These are phyloP conservation scores for Salvelinus sp. DNA, from an alignment of 2,113 vertebrate species.

Conservation along the genomic window DNA sequence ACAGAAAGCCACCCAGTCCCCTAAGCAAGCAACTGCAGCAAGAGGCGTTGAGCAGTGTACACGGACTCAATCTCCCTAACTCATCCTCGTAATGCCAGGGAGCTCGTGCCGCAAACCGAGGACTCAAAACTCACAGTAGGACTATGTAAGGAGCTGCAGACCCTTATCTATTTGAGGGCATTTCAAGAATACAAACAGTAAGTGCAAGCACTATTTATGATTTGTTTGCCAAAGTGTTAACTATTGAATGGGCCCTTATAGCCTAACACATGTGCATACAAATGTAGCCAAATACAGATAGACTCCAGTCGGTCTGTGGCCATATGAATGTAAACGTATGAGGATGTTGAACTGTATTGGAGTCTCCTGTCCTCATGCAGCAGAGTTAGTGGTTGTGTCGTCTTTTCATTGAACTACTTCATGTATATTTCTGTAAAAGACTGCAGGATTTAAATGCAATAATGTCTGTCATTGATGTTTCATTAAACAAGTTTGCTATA, in stretches of 20 bases:
- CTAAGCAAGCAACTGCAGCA: conserved; percentile 78
- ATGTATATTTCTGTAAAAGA: conserved; percentile 30
- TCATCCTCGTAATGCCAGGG: conserved; percentile 82
- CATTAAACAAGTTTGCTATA: conserved; percentile 14
- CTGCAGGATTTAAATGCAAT: conserved; percentile 34
- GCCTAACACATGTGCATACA: conserved; percentile 6
- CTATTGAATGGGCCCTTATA: conserved; percentile 11
- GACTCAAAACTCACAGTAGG: conserved; percentile 38
- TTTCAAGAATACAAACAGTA: conserved; percentile 74
- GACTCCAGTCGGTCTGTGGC: conserved; percentile 24
- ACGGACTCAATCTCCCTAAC: conserved; percentile 84
- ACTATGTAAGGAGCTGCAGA: conserved; percentile 42
- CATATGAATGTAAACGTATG: conserved; percentile 70
- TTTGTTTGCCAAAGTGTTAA: conserved; percentile 42
- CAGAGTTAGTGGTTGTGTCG: conserved; percentile 37
- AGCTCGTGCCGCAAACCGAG: conserved; percentile 16
- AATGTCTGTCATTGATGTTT: conserved; percentile 43
- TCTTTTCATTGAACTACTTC: conserved; percentile 16
- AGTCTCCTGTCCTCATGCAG: conserved; percentile 18
- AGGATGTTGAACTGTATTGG: conserved; percentile 34
- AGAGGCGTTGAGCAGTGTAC: conserved; percentile 79
- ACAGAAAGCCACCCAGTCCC: conserved; percentile 85
- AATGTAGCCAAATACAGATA: background rate
- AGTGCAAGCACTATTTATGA: conserved; percentile 62
- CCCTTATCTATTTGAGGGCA: conserved; percentile 58